A percentile compares a stretch with the other conserved stretches of the same genome.
Evolutionary conservation across 2,888 invertebrate genomes (phyloP).

Genomic region (Diachrysia chrysitis): DNA sequence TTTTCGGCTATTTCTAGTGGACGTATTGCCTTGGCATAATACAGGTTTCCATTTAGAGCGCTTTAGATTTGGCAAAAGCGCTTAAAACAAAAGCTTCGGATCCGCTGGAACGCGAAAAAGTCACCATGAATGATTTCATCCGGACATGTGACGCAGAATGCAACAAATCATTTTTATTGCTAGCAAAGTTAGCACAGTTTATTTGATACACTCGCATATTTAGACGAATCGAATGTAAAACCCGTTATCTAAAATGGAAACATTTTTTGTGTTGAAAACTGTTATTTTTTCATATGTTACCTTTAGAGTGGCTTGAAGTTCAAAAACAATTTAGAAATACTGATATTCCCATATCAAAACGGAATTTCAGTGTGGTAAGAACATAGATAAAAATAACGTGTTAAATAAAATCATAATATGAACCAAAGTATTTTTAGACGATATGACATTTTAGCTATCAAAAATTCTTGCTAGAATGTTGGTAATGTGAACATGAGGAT

Average conservation of each 20-base stretch:
- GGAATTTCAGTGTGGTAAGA: background rate
- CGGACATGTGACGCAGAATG: conserved; percentile 29
- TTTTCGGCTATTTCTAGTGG: conserved; percentile 20
- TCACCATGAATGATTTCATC: conserved; percentile 46
- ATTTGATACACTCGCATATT: conserved; percentile 41
- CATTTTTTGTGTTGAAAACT: conserved; percentile 37
- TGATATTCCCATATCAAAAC: background rate
- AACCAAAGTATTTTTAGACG: background rate
- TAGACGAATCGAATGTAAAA: conserved; percentile 22
- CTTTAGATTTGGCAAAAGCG: conserved; percentile 31
- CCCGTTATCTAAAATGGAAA: conserved; percentile 23
- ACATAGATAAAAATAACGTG: background rate
- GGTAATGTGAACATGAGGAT: conserved; percentile 40
- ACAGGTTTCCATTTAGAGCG: conserved; percentile 28
- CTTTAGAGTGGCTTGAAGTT: conserved; percentile 24
- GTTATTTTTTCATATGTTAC: background rate
- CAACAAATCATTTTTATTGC: conserved; percentile 53
- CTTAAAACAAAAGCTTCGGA: conserved; percentile 41
- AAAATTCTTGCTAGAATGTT: conserved; percentile 15
- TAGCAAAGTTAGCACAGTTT: conserved; percentile 28
- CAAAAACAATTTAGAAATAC: conserved; percentile 14
- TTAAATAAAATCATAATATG: background rate
- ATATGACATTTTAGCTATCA: background rate
- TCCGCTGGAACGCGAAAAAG: conserved; percentile 33
- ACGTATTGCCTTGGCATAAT: conserved; percentile 26